A percentile compares a stretch with the other conserved stretches of the same genome.
phyloP scores from a whole-genome alignment of 2,113 vertebrate species.

The Dolichotis patagonum region DNA sequence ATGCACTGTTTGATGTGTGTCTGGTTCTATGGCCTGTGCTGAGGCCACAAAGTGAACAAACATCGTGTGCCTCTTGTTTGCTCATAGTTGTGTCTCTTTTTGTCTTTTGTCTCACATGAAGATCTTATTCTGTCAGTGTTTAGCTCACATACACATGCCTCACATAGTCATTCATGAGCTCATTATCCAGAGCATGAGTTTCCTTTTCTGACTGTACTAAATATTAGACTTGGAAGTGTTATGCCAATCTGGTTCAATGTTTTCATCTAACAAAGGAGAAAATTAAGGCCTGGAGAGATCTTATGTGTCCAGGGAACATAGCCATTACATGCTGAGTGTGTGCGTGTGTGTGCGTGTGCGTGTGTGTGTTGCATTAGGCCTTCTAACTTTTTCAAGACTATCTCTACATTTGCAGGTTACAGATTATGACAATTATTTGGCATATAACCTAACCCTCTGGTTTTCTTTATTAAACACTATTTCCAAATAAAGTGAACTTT shows the following conservation, averaged over 20 bases:
- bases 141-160: background rate
- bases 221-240: constrained; percentile 13
- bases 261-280: constrained; percentile 31
- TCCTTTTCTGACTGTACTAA: background rate
- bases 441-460: background rate
- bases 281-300: background rate
- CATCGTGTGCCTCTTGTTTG: background rate
- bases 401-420: background rate
- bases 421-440: background rate
- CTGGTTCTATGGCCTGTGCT: too few species aligned
- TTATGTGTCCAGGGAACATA: background rate
- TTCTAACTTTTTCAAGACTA: background rate
- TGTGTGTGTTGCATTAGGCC: background rate
- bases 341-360: background rate
- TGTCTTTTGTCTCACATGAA: background rate
- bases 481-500: background rate
- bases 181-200: background rate
- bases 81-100: background rate
- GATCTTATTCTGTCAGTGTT: background rate
- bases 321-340: background rate
- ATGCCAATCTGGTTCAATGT: background rate
- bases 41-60: background rate
- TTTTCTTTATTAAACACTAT: background rate
- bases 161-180: background rate
- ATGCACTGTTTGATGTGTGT: background rate